Conservation (phyloP, 2,113 vertebrate species). For the Megaceryle torquata region DNA sequence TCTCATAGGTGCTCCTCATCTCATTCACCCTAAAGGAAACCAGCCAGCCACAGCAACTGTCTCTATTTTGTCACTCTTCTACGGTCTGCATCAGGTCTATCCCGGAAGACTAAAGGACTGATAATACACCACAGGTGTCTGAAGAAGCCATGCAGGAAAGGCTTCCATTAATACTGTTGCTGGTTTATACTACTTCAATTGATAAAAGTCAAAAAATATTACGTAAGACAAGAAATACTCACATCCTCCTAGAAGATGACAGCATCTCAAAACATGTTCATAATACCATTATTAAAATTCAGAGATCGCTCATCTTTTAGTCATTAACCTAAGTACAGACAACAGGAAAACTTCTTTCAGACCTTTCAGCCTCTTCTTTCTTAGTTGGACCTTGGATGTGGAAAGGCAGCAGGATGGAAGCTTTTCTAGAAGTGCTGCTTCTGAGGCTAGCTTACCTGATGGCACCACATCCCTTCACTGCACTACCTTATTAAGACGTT, state of each 20-base stretch:
- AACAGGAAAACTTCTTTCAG: background rate
- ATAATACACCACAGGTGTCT: background rate
- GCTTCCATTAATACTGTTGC: background rate
- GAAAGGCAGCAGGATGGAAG: background rate
- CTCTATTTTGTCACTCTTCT: background rate
- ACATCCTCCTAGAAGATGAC: background rate
- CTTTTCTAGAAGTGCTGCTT: background rate
- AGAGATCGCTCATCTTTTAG: background rate
- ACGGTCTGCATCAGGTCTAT: background rate
- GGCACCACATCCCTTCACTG: background rate
- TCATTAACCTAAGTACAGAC: background rate
- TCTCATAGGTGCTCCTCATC: background rate
- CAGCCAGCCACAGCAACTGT: background rate
- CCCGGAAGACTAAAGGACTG: background rate
- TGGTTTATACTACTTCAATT: background rate
- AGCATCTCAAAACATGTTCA: background rate
- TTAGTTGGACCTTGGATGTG: background rate
- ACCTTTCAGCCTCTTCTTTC: background rate
- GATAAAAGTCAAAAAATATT: background rate
- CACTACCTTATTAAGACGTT: fast-evolving
- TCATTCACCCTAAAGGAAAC: background rate
- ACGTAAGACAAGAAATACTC: background rate
- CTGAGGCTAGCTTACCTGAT: background rate
- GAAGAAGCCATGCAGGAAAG: background rate
- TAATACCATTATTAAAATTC: background rate